phyloP scores from a whole-genome alignment of 1,140 invertebrate genomes.

The Hypothenemus hampei region DNA sequence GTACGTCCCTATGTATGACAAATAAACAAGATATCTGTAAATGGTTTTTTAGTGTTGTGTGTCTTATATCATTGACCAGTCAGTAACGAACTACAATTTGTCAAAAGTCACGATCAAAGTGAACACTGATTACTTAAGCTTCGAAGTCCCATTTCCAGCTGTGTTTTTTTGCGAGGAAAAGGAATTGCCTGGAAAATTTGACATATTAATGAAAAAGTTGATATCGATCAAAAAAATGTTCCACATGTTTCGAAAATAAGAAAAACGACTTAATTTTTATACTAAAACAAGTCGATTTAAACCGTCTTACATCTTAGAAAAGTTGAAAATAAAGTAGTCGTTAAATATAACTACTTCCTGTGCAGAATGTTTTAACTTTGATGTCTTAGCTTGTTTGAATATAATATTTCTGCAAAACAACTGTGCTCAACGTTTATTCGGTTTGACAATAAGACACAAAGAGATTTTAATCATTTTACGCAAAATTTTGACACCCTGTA shows the following conservation, averaged over 20 bases:
- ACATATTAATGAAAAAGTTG: slow-evolving; percentile 1
- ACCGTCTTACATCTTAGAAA: background rate
- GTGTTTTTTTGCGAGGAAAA: slow-evolving; percentile 10
- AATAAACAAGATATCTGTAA: background rate
- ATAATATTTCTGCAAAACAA: background rate
- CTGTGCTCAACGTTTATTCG: too few species aligned
- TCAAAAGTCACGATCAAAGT: slow-evolving; percentile 4
- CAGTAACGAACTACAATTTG: background rate
- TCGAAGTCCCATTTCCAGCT: background rate
- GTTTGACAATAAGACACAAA: background rate
- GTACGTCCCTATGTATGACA: background rate
- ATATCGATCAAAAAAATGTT: background rate
- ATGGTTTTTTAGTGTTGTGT: slow-evolving; percentile 4
- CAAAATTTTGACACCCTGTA: background rate
- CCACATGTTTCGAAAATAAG: background rate
- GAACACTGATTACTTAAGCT: slow-evolving; percentile 4
- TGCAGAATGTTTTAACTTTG: background rate
- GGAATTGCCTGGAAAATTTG: slow-evolving; percentile 2
- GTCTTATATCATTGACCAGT: background rate
- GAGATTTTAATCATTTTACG: background rate
- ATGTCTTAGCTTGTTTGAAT: background rate
- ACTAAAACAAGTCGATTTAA: background rate
- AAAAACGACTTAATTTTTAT: background rate
- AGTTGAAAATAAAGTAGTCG: too few species aligned
- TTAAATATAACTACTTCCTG: too few species aligned